A percentile compares a stretch with the other conserved stretches of the same genome.
Conservation (phyloP, 2,888 invertebrate genomes). For the Sussaba pulchella region DNA sequence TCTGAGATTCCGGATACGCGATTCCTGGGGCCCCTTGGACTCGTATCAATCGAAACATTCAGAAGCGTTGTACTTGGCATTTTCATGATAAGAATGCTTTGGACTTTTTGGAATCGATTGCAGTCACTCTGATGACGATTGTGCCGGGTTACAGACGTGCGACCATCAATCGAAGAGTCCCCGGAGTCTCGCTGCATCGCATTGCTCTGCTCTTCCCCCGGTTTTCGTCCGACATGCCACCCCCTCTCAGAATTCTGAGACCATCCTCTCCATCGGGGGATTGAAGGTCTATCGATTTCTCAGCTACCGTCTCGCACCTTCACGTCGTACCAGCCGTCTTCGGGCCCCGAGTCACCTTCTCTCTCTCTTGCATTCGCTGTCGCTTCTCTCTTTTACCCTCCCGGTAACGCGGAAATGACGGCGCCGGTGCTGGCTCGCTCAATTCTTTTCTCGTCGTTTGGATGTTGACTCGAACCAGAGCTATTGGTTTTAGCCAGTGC, state of each 20-base stretch:
- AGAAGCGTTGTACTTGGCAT: no score
- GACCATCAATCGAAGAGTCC: conserved; percentile 35
- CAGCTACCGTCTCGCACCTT: conserved; percentile 26
- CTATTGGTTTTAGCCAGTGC: conserved; percentile 10
- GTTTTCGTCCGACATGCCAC: conserved; percentile 44
- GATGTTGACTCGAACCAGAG: neutral
- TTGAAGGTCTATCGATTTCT: conserved; percentile 72
- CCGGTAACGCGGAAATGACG: conserved; percentile 48
- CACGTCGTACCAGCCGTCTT: conserved; percentile 35
- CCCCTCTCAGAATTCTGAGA: conserved; percentile 42
- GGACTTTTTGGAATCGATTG: neutral
- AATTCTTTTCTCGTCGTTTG: conserved; percentile 9
- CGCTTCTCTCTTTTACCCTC: conserved; percentile 31
- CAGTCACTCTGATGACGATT: neutral
- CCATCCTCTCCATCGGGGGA: conserved; percentile 57
- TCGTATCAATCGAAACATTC: no score
- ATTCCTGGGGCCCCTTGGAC: no score
- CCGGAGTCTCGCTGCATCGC: neutral
- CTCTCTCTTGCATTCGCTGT: no score
- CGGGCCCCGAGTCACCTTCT: conserved; percentile 17
- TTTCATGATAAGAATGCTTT: neutral
- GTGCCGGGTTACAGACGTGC: conserved; percentile 23
- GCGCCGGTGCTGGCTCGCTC: conserved; percentile 19
- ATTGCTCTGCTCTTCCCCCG: conserved; percentile 28
- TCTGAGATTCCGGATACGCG: no score